These are phyloP conservation scores for Blastobasis adustella DNA, from an alignment of 2,888 invertebrate species.

Conservation along the genomic window DNA sequence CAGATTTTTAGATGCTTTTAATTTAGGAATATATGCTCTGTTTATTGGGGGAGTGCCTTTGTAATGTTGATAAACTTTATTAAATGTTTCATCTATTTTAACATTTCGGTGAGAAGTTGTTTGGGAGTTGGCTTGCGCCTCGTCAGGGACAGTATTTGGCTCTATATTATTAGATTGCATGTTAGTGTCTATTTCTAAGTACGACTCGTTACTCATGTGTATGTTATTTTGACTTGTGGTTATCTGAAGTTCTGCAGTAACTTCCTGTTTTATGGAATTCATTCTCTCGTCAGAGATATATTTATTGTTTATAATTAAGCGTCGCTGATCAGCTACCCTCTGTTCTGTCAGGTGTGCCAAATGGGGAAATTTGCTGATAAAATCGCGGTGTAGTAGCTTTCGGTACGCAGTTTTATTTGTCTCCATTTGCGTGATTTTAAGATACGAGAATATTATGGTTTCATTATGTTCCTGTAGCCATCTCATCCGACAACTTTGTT, in stretches of 20 bases:
- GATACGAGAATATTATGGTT: slow-evolving; percentile 7
- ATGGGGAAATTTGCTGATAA: slow-evolving; percentile 6
- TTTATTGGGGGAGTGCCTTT: not conserved
- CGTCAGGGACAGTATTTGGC: too few relatives aligned
- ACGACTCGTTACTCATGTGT: not conserved
- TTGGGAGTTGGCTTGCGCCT: not conserved
- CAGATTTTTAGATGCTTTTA: slow-evolving; percentile 9
- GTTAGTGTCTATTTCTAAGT: too few relatives aligned
- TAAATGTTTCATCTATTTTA: slow-evolving; percentile 5
- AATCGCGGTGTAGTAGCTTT: slow-evolving; percentile 5
- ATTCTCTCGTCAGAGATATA: slow-evolving; percentile 2
- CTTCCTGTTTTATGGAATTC: slow-evolving; percentile 1
- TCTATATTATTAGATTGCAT: too few relatives aligned
- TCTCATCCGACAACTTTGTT: slow-evolving; percentile 1
- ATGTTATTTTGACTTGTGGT: not conserved
- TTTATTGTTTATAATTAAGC: slow-evolving; percentile 12
- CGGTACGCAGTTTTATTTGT: slow-evolving; percentile 8
- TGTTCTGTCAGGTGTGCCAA: slow-evolving; percentile 12
- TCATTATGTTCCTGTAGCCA: slow-evolving; percentile 10
- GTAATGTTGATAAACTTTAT: not conserved
- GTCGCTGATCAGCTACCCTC: slow-evolving; percentile 11
- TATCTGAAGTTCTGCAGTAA: not conserved
- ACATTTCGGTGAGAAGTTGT: not conserved
- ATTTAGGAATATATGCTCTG: slow-evolving; percentile 10
- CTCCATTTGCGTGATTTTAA: slow-evolving; percentile 7